Conservation (phyloP, 2,888 invertebrate species). For the Cecidostiba fungosa region DNA sequence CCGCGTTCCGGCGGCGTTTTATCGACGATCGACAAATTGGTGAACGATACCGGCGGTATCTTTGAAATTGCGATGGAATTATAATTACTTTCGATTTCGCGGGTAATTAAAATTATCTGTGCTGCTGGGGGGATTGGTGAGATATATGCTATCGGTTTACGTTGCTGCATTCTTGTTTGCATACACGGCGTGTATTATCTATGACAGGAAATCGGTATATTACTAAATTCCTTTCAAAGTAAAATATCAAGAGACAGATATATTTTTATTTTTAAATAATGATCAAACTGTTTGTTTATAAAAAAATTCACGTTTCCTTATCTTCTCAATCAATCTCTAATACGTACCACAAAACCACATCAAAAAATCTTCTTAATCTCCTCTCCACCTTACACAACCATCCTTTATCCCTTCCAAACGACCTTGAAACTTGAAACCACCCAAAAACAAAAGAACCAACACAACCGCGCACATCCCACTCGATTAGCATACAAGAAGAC, state of each 20-base stretch:
- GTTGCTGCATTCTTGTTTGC: neutral
- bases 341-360: too few relatives aligned
- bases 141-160: too few relatives aligned
- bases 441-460: neutral
- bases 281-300: too few relatives aligned
- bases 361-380: too few relatives aligned
- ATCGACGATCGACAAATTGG: conserved; percentile 1
- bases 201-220: neutral
- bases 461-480: too few relatives aligned
- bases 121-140: neutral
- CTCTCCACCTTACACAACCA: too few relatives aligned
- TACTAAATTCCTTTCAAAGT: neutral
- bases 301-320: too few relatives aligned
- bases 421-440: neutral
- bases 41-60: neutral
- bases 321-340: too few relatives aligned
- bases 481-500: neutral
- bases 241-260: too few relatives aligned
- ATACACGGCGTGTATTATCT: neutral
- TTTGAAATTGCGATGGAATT: neutral
- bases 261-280: too few relatives aligned
- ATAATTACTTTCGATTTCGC: neutral
- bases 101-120: conserved; percentile 8
- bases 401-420: too few relatives aligned
- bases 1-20: neutral